Percentiles rank a stretch among this genome's conserved stretches.
Conservation (phyloP, 2,888 invertebrate species). For the Halocaridina rubra region DNA sequence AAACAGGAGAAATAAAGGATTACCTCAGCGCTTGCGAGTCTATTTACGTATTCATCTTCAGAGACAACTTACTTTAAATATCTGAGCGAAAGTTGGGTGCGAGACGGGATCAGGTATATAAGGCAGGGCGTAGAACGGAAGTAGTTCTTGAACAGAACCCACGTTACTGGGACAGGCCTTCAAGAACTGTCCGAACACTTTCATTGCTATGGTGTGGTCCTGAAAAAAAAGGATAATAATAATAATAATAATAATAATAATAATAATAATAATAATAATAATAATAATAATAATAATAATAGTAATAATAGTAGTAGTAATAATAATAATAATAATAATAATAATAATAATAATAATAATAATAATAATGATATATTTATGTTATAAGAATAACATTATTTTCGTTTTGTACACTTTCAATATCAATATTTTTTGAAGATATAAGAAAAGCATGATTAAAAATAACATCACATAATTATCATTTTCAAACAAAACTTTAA, state of each 20-base stretch:
- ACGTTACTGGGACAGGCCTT: slow-evolving; percentile 40
- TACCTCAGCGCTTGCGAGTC: too few relatives aligned
- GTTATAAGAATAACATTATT: not conserved
- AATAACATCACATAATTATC: not conserved
- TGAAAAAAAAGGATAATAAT: too few relatives aligned
- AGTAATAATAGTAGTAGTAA: too few relatives aligned
- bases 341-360: not conserved
- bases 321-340: not conserved
- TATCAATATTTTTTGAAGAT: not conserved
- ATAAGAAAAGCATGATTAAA: not conserved
- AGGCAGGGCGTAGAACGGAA: slow-evolving; percentile 73
- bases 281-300: too few relatives aligned
- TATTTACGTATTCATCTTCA: too few relatives aligned
- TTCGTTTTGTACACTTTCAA: not conserved
- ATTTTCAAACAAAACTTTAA: not conserved
- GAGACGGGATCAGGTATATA: slow-evolving; percentile 72
- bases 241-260: too few relatives aligned
- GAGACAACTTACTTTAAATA: slow-evolving; percentile 69
- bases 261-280: too few relatives aligned
- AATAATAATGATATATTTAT: not conserved
- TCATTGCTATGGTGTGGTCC: slow-evolving; percentile 43
- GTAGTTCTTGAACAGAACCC: slow-evolving; percentile 68
- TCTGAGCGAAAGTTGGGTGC: slow-evolving; percentile 72
- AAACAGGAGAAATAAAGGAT: too few relatives aligned
- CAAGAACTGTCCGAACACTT: slow-evolving; percentile 45